These are phyloP conservation scores for Sphyrna mokarran DNA, from an alignment of 2,113 vertebrate species.

Conservation along the genomic window DNA sequence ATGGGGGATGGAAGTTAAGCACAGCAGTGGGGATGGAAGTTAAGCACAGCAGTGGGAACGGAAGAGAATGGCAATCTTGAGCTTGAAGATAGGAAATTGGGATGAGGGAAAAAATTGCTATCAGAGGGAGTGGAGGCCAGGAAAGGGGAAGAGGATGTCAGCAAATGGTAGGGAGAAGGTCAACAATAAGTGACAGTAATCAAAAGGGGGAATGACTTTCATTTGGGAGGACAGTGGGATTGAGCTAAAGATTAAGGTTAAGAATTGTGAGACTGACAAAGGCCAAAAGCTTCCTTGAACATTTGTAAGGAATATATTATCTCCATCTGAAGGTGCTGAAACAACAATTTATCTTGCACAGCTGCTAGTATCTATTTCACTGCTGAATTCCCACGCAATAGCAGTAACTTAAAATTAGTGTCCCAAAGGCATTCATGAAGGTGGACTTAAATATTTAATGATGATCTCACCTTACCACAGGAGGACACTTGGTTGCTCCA, in stretches of 20 bases:
- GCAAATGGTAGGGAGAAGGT: background rate
- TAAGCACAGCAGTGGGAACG: no score
- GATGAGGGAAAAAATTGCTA: no score
- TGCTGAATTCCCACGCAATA: background rate
- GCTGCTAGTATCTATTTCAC: background rate
- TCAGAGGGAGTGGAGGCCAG: background rate
- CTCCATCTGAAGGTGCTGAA: no score
- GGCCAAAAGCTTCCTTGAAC: background rate
- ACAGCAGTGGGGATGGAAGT: no score
- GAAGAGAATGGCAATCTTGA: no score
- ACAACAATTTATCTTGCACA: no score
- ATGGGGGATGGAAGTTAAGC: no score
- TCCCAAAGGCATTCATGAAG: background rate
- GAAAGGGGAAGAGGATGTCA: background rate
- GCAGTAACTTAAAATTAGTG: background rate
- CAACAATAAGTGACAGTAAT: background rate
- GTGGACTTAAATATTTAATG: background rate
- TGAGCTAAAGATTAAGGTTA: background rate
- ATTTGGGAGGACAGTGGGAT: background rate
- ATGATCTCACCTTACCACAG: background rate
- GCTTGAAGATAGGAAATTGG: no score
- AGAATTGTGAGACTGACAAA: background rate
- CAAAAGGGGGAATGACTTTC: background rate
- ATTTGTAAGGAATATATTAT: background rate
- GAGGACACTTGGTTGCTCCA: background rate